A percentile compares a stretch with the other conserved stretches of the same genome.
phyloP scores from a whole-genome alignment of 2,113 vertebrate genomes.

The Synchiropus splendidus region DNA sequence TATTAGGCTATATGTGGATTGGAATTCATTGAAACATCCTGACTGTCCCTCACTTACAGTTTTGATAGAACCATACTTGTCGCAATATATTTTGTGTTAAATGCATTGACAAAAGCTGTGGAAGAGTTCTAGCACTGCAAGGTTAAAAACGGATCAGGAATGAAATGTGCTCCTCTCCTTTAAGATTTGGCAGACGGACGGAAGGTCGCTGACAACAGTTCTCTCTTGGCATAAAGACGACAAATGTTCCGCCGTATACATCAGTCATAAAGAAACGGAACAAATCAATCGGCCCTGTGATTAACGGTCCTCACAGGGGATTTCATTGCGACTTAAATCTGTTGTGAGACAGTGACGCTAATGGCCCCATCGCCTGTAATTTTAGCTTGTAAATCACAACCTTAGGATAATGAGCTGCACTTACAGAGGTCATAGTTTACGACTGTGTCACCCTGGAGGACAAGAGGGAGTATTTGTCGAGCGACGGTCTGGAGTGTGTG shows the following conservation, averaged over 20 bases:
- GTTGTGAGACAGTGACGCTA: constrained; percentile 8
- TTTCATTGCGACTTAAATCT: constrained; percentile 14
- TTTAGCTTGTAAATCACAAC: constrained; percentile 40
- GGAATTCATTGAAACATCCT: too few relatives aligned
- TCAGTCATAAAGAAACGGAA: constrained; percentile 19
- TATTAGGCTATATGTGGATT: too few relatives aligned
- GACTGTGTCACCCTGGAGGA: constrained; percentile 18
- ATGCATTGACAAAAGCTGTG: too few relatives aligned
- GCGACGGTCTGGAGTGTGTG: constrained; percentile 1
- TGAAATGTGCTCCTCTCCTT: too few relatives aligned
- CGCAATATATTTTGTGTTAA: too few relatives aligned
- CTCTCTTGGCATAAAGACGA: constrained; percentile 18
- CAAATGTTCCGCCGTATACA: constrained; percentile 8
- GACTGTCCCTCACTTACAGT: too few relatives aligned
- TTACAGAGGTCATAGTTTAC: constrained; percentile 38
- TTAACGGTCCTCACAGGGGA: constrained; percentile 17
- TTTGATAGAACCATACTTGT: too few relatives aligned
- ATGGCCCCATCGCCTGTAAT: constrained; percentile 22
- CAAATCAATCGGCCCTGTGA: constrained; percentile 22
- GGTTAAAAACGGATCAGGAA: too few relatives aligned
- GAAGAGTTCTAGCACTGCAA: too few relatives aligned
- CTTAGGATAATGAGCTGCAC: constrained; percentile 28
- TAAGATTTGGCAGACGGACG: too few relatives aligned
- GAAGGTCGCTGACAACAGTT: too few relatives aligned
- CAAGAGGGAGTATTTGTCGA: constrained; percentile 10